Conservation (phyloP, 2,797 vertebrate species). For the Scyliorhinus canicula region DNA sequence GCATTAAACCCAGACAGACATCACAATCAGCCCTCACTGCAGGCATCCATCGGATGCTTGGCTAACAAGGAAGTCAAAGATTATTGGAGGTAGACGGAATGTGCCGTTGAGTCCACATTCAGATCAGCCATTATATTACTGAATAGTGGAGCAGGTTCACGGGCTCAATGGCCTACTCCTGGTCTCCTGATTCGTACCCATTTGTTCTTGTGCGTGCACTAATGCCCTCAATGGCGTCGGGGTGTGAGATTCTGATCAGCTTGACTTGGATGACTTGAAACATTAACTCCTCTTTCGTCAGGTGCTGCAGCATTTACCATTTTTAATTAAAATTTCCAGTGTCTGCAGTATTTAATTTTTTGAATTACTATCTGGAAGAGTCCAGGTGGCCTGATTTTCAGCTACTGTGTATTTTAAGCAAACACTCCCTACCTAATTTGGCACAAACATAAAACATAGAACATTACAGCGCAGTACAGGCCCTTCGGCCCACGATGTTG, state of each 20-base stretch:
- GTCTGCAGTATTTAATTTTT: background rate
- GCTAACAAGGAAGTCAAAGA: no score
- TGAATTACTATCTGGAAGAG: background rate
- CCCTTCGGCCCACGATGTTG: no score
- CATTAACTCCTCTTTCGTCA: background rate
- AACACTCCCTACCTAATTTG: background rate
- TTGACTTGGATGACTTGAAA: background rate
- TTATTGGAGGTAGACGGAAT: no score
- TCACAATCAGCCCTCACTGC: background rate
- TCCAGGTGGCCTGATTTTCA: background rate
- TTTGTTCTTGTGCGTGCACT: background rate
- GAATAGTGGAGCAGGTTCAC: no score
- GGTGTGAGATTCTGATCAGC: background rate
- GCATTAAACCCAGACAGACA: background rate
- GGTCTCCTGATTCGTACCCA: no score
- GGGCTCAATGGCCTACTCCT: no score
- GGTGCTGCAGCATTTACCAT: no score
- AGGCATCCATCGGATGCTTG: background rate
- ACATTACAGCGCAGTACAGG: no score
- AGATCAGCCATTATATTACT: no score
- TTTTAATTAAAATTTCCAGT: background rate
- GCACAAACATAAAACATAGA: no score
- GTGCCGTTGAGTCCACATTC: no score
- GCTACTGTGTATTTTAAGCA: background rate
- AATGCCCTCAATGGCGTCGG: background rate